phyloP scores from a whole-genome alignment of 2,113 vertebrate genomes.

The Callionymus lyra region DNA sequence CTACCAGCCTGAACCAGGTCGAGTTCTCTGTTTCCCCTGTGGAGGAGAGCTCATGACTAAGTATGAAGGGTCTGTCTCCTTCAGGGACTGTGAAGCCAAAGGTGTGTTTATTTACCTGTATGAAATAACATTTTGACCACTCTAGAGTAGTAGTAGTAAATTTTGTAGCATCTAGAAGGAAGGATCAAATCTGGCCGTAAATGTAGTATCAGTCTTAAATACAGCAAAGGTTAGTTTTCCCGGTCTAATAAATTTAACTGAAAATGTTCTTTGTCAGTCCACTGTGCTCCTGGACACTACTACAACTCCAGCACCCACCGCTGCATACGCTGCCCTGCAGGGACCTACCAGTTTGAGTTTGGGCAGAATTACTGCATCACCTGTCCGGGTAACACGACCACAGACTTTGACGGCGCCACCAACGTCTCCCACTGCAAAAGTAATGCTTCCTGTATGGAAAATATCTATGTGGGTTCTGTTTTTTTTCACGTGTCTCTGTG shows the following conservation, averaged over 20 bases:
- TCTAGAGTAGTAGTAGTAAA: no score
- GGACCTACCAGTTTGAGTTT: constrained; percentile 92
- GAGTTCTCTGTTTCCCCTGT: constrained; percentile 87
- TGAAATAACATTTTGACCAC: no score
- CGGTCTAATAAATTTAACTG: no score
- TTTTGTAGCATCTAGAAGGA: no score
- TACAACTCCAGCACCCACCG: constrained; percentile 92
- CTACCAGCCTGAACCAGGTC: constrained; percentile 86
- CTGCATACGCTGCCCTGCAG: constrained; percentile 88
- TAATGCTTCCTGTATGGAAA: constrained; percentile 48
- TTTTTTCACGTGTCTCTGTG: constrained; percentile 11
- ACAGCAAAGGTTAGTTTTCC: no score
- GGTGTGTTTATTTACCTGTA: constrained; percentile 52
- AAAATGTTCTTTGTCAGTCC: constrained; percentile 65
- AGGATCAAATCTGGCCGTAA: no score
- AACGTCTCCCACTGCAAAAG: constrained; percentile 95
- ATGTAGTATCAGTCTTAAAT: no score
- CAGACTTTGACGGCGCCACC: constrained; percentile 93
- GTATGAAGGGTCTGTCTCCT: constrained; percentile 84
- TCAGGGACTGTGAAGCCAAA: constrained; percentile 95
- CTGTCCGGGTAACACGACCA: constrained; percentile 94
- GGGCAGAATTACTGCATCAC: constrained; percentile 93
- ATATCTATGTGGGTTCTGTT: neutral
- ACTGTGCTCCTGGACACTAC: constrained; percentile 92
- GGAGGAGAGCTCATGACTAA: constrained; percentile 86